A percentile compares a stretch with the other conserved stretches of the same genome.
Conservation (phyloP, 2,797 vertebrate genomes). For the Xenopus petersii region DNA sequence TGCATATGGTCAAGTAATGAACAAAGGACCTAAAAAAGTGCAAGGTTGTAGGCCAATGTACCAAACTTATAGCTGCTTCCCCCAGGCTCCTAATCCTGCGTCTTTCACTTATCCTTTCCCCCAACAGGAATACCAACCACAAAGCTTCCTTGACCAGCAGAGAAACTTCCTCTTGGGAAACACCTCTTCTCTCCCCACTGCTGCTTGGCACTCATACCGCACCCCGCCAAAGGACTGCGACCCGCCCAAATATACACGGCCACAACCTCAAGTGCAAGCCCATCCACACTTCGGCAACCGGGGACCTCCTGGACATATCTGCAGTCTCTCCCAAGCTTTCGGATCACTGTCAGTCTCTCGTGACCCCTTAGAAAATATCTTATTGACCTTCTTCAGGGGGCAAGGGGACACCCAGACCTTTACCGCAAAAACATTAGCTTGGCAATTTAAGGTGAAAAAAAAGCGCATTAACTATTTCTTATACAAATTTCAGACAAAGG, state of each 20-base stretch:
- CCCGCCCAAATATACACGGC: background rate
- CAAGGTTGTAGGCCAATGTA: slow-evolving; percentile 54
- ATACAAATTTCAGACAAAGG: slow-evolving; percentile 69
- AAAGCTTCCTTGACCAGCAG: slow-evolving; percentile 65
- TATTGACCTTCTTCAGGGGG: slow-evolving; percentile 64
- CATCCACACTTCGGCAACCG: slow-evolving; percentile 9
- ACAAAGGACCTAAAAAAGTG: slow-evolving; percentile 63
- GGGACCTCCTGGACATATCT: background rate
- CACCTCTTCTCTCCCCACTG: slow-evolving; percentile 53
- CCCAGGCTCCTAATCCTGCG: slow-evolving; percentile 36
- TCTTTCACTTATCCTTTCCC: slow-evolving; percentile 34
- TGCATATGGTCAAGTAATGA: slow-evolving; percentile 65
- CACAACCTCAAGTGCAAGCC: background rate
- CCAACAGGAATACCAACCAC: slow-evolving; percentile 4
- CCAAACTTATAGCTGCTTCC: slow-evolving; percentile 28
- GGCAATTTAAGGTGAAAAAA: slow-evolving; percentile 68
- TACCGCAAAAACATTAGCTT: slow-evolving; percentile 67
- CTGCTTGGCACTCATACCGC: background rate
- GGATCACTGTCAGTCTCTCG: slow-evolving; percentile 49
- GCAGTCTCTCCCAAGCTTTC: slow-evolving; percentile 38
- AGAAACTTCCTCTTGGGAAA: slow-evolving; percentile 68
- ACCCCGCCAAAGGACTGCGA: background rate
- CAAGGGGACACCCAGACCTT: slow-evolving; percentile 62
- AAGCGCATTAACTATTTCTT: slow-evolving; percentile 77
- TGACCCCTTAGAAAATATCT: slow-evolving; percentile 41